These are phyloP conservation scores for Eurystomus glaucurus DNA, from an alignment of 2,797 vertebrate genomes.

Conservation along the genomic window DNA sequence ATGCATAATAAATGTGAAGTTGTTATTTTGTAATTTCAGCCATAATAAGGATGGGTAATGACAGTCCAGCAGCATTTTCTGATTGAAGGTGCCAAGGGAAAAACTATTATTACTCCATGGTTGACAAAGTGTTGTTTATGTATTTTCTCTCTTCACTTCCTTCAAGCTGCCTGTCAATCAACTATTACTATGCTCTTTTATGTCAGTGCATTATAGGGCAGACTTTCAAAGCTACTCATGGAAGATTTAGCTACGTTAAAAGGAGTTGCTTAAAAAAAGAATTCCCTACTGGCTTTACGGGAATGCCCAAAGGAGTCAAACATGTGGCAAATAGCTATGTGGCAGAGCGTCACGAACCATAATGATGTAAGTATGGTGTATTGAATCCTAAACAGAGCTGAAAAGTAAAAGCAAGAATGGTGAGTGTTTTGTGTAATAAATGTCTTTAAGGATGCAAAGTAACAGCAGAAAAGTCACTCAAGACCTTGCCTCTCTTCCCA, in stretches of 20 bases:
- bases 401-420: background rate
- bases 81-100: background rate
- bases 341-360: background rate
- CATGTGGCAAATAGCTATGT: background rate
- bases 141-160: background rate
- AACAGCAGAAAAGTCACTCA: background rate
- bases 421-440: conserved; percentile 6
- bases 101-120: background rate
- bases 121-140: background rate
- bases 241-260: background rate
- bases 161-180: conserved; percentile 10
- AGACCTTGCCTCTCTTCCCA: background rate
- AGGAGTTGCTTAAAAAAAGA: background rate
- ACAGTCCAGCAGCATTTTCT: background rate
- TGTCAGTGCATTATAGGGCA: background rate
- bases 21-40: background rate
- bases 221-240: background rate
- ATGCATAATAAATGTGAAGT: background rate
- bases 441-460: background rate
- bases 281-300: background rate
- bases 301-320: background rate
- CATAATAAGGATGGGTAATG: background rate
- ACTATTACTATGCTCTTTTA: background rate
- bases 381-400: background rate
- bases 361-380: background rate